phyloP scores from a whole-genome alignment of 2,888 invertebrate genomes.

The Diachrysia chrysitis region DNA sequence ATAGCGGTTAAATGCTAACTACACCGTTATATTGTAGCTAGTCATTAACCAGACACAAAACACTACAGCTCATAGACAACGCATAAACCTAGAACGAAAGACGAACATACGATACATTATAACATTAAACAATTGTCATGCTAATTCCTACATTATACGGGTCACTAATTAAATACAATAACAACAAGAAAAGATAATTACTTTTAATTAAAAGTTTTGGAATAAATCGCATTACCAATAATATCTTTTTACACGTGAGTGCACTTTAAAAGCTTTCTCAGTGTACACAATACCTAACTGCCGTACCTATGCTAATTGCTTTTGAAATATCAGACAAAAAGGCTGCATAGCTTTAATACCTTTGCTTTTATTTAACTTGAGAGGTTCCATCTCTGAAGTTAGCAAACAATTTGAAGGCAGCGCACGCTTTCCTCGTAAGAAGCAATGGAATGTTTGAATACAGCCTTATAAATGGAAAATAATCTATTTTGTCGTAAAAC shows the following conservation, averaged over 20 bases:
- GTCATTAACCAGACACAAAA: constrained; percentile 19
- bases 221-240: not conserved
- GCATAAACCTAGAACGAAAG: too few relatives aligned
- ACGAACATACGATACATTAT: too few relatives aligned
- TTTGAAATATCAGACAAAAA: constrained; percentile 65
- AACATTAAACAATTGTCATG: too few relatives aligned
- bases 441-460: constrained; percentile 37
- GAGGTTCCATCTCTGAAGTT: constrained; percentile 38
- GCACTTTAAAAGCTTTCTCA: constrained; percentile 48
- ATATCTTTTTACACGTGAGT: constrained; percentile 4
- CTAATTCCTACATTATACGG: not conserved
- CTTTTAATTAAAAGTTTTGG: not conserved
- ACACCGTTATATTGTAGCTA: constrained; percentile 25
- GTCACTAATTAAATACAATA: too few relatives aligned
- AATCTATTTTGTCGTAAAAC: constrained; percentile 48
- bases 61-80: constrained; percentile 8
- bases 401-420: constrained; percentile 52
- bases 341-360: constrained; percentile 35
- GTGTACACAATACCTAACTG: constrained; percentile 54
- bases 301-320: constrained; percentile 74
- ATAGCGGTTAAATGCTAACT: constrained; percentile 12
- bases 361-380: constrained; percentile 49
- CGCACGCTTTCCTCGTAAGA: constrained; percentile 41
- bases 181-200: too few relatives aligned
- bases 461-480: constrained; percentile 42